Percentiles rank a stretch among this genome's conserved stretches.
Evolutionary conservation across 2,113 vertebrate genomes (phyloP).

Genomic region (Oncorhynchus gorbuscha): DNA sequence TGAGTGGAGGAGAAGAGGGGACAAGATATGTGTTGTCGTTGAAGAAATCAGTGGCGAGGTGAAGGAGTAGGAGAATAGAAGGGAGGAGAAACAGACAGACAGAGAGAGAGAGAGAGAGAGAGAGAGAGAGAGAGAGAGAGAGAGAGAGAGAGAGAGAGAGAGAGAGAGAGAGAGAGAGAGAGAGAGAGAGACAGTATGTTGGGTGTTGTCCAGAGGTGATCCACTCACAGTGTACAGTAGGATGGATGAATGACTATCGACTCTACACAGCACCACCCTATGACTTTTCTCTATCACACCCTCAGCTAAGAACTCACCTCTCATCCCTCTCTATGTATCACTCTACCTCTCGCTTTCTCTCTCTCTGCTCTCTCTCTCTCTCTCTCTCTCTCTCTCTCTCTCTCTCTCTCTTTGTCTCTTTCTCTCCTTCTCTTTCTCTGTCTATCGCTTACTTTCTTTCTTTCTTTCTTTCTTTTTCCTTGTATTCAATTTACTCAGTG

Average conservation of each 20-base stretch:
- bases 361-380: not conserved
- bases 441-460: too few relatives aligned
- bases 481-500: too few relatives aligned
- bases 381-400: not conserved
- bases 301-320: conserved; percentile 19
- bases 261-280: not conserved
- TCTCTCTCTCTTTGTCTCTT: conserved; percentile 2
- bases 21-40: not conserved
- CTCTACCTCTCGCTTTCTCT: not conserved
- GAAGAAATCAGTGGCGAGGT: not conserved
- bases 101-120: not conserved
- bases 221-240: conserved; percentile 17
- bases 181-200: not conserved
- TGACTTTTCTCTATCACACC: conserved; percentile 24
- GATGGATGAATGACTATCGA: conserved; percentile 29
- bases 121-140: not conserved
- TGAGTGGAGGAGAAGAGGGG: not conserved
- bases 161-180: conserved; percentile 5
- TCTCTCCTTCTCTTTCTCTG: conserved; percentile 1
- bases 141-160: not conserved
- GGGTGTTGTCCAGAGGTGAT: conserved; percentile 23
- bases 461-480: too few relatives aligned
- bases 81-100: not conserved
- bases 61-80: not conserved
- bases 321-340: not conserved